These are phyloP conservation scores for Malurus melanocephalus DNA, from an alignment of 2,113 vertebrate species.

Conservation along the genomic window DNA sequence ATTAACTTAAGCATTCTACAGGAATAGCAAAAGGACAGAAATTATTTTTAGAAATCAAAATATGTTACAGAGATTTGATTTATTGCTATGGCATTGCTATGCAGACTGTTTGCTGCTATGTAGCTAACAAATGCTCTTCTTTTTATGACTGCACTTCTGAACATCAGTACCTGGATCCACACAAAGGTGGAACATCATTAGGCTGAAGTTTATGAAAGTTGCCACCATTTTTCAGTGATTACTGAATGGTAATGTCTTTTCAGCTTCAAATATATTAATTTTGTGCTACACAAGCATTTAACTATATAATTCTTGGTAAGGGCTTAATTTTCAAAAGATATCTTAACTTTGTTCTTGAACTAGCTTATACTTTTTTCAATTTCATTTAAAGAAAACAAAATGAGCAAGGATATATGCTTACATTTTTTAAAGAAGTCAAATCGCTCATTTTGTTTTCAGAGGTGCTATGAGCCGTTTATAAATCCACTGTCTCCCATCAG, in stretches of 20 bases:
- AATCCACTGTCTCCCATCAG: neutral
- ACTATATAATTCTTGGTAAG: neutral
- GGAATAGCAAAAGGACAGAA: neutral
- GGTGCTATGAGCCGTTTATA: neutral
- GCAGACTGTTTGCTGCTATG: neutral
- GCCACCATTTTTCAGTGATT: neutral
- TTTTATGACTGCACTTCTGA: neutral
- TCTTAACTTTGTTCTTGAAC: neutral
- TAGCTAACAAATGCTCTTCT: neutral
- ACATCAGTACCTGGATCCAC: neutral
- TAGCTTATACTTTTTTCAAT: fast-evolving
- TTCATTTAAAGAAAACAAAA: neutral
- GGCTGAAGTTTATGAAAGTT: neutral
- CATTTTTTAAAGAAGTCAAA: neutral
- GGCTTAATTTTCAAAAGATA: neutral
- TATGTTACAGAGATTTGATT: neutral
- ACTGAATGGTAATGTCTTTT: neutral
- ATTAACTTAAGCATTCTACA: neutral
- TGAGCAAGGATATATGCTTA: neutral
- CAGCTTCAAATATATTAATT: neutral
- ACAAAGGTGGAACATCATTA: neutral
- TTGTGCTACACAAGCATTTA: neutral
- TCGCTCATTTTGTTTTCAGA: neutral
- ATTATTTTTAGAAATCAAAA: neutral
- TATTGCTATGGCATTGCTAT: neutral